Conservation (phyloP, 2,888 invertebrate genomes). For the Nemotelus pantherinus region DNA sequence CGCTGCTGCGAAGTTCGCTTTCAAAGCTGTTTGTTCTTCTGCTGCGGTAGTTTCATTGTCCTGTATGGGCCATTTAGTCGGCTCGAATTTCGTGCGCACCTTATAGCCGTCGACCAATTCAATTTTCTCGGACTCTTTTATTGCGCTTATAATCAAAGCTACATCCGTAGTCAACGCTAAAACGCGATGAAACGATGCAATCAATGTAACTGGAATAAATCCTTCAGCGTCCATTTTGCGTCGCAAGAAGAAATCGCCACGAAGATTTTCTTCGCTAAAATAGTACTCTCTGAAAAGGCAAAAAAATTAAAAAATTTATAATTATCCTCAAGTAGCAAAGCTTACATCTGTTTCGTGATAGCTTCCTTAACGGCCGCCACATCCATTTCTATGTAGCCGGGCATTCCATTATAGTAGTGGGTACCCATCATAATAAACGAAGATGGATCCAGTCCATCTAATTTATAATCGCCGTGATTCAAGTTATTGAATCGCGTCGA, state of each 20-base stretch:
- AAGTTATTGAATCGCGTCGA: constrained; percentile 33
- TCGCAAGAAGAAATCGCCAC: constrained; percentile 94
- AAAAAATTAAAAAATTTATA: constrained; percentile 19
- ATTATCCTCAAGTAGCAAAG: constrained; percentile 55
- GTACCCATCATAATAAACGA: constrained; percentile 61
- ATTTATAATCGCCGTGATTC: constrained; percentile 64
- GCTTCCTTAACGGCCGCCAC: constrained; percentile 78
- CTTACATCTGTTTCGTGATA: constrained; percentile 92
- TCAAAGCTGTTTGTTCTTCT: constrained; percentile 45
- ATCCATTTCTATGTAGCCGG: constrained; percentile 63
- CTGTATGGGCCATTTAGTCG: constrained; percentile 86
- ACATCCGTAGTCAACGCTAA: constrained; percentile 87
- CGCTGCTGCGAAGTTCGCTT: constrained; percentile 31
- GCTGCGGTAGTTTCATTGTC: constrained; percentile 55
- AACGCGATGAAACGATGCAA: constrained; percentile 96
- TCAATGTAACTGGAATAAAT: constrained; percentile 90
- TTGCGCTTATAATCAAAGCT: constrained; percentile 83
- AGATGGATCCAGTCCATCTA: constrained; percentile 51
- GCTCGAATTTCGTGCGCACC: constrained; percentile 84
- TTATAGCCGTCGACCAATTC: constrained; percentile 81
- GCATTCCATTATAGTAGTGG: constrained; percentile 63
- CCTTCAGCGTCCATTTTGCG: constrained; percentile 97
- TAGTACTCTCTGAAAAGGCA: constrained; percentile 90
- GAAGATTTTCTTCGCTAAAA: constrained; percentile 95
- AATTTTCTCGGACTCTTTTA: constrained; percentile 85